Base-by-base conservation (phyloP, 2,797 vertebrate genomes). In the Sebastes iracundus region DNA sequence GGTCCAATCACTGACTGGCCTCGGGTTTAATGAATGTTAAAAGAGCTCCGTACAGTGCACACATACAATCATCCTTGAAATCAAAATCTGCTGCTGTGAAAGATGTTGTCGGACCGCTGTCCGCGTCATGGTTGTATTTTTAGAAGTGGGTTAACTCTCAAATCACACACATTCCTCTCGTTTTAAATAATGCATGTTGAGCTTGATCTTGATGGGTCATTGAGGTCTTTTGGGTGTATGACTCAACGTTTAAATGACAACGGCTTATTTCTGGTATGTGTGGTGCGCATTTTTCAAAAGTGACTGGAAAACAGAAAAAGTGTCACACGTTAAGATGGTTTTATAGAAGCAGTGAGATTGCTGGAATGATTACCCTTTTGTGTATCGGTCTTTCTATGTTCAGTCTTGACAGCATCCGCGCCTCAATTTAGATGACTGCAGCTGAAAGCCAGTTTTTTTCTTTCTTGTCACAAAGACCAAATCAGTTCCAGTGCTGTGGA, bases 111-210 rank as follows among this genome's bases (percentile, higher is more conserved):
- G 6, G 33, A 84, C 87, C 83, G 55, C 32, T 56, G 30, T 75
- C 67, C 23, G 18, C 33, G 6, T 73, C 55, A 30, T 49, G 20
- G 61, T 22, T 67, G 49, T 88, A 84, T 83, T 90, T 93, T 88
- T 80, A 72, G 71, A 90, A 82, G 25, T 77, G 66, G 63, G 77
- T 82, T 89, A 74, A 80, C 62, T 70, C 79, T 83, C 66, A 61
- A 56, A 89, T 88, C 79, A 52, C 71, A 85, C 62, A 62, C 25
- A 62, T 84, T 72, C 65, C 69, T 56, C 27, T 59, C 7, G 22
- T 49, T 86, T 90, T 90, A 66, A 82, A 90, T 90, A 86, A 87
- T 86, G 65, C 67, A 89, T 64, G 65, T 72, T 23, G 20, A 77
- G 72, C 79, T 75, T 76, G 77, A 88, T 63, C 75, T 74, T 73